Base-by-base conservation (phyloP, 2,797 vertebrate genomes). In the Pangasius djambal region DNA sequence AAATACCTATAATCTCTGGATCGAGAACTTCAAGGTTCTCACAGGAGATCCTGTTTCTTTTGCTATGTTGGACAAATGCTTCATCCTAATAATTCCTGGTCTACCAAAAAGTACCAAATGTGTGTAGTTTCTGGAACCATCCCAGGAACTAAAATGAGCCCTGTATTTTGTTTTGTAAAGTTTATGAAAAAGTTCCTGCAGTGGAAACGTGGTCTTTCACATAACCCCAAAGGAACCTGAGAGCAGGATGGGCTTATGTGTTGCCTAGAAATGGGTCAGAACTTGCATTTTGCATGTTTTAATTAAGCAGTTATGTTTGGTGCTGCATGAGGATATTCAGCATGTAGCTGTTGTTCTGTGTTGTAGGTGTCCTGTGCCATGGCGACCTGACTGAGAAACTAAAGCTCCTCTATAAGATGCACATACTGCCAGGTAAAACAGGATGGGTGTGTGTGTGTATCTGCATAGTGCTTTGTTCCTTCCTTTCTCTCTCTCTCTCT, bases 381-480 rank as follows among this genome's bases (percentile, higher is more conserved):
- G 97, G 97, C 52, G 99, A 99, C 92, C 97, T 99, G 87, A 97
- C 96, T 0, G 98, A 99, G 93, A 99, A 98, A 89, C 96, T 99
- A 92, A 99, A 97, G 90, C 96, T 99, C 0, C 95, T 99, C 74
- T 99, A 99, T 93, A 98, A 97, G 95, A 97, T 99, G 96, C 99
- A 99, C 0, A 96, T 99, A 85, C 92, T 99, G 91, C 97, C 98
- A 70, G 98, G 98, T 99, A 92, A 96, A 97, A 61, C 31, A 22
- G 37, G 7, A 20, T 57, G 50, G 8, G 77, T 48, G 72, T 48
- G 61, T 88, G 69, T 86, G 86, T 18, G 72, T 61, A 5, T 44
- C 20, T 82, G 25, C 7, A 16, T 55, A n/a, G 31, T 31, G 15
- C 40, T 50, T 37, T 72, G 31, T 72, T 72, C 25, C 28, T 37